phyloP scores from a whole-genome alignment of 2,113 vertebrate species.

The Chaenogobius annularis region DNA sequence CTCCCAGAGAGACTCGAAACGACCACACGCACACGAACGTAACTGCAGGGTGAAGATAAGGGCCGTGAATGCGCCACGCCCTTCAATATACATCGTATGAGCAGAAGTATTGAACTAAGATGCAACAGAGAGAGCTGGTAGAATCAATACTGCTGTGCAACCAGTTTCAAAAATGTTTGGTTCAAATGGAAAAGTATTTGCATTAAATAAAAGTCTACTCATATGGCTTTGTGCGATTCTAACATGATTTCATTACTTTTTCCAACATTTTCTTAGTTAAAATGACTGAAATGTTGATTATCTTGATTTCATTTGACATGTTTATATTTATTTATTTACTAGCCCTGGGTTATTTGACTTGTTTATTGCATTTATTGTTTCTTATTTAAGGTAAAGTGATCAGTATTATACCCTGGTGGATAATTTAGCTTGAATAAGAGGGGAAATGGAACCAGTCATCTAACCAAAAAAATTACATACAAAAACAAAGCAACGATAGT shows the following conservation, averaged over 20 bases:
- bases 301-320: too few species aligned
- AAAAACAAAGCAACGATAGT: not conserved
- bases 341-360: too few species aligned
- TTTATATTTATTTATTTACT: too few species aligned
- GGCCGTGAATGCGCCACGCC: constrained; percentile 62
- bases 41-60: constrained; percentile 74
- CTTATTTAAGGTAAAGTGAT: not conserved
- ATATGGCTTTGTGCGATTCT: not conserved
- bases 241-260: not conserved
- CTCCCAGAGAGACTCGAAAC: constrained; percentile 40
- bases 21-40: not conserved
- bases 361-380: not conserved
- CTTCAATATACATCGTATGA: constrained; percentile 17
- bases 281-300: too few species aligned
- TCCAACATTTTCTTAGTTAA: too few species aligned
- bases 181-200: too few species aligned
- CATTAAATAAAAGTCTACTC: too few species aligned
- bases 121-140: constrained; percentile 28
- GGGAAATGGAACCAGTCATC: not conserved
- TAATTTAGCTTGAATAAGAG: not conserved
- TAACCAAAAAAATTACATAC: too few species aligned
- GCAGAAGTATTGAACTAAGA: not conserved
- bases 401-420: not conserved
- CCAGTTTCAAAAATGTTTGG: too few species aligned
- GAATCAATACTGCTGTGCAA: not conserved